Base-by-base conservation (phyloP, 2,797 vertebrate species). In the Craterocephalus amniculus region DNA sequence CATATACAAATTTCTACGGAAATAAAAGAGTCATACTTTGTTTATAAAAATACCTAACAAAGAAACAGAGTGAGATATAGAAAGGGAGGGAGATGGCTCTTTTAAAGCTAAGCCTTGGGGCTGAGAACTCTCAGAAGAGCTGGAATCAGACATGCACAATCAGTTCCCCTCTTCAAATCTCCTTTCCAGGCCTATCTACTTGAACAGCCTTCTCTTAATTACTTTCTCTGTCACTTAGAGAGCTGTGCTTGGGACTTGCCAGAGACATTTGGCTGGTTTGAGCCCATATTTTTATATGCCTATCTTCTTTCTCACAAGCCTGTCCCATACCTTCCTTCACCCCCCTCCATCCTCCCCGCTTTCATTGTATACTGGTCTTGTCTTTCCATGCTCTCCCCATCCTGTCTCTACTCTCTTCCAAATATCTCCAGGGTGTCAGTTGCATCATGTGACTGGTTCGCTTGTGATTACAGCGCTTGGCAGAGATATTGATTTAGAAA, bases 81-180 rank as follows among this genome's bases (percentile, higher is more conserved):
- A 70, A 52, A 9, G 58, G 36, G 63, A 74, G 73, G 75, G 80
- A 77, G 77, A 79, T 49, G 59, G 74, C 48, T 85, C 89, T 91
- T 92, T 92, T 89, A 93, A 92, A 92, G 88, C 89, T 91, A 90
- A 93, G 91, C 92, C 92, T 86, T 76, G 78, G 80, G 88, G 92
- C 89, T 92, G 90, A 89, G 87, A 91, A 92, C 90, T 90, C 91
- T 91, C 91, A 92, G 91, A 92, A 93, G 90, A 92, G 83, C 90
- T 90, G 88, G 90, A 94, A 93, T 93, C 92, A 94, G 90, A 93
- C 92, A 92, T 92, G 90, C 92, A 93, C 92, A 93, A 94, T 94
- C 93, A 94, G 92, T 92, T 92, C 90, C 91, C 89, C 92, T 92
- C 88, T 93, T 93, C 92, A 93, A 92, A 93, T 94, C 92, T 94